Conservation (phyloP, 2,797 vertebrate species). For the Oophaga sylvatica region DNA sequence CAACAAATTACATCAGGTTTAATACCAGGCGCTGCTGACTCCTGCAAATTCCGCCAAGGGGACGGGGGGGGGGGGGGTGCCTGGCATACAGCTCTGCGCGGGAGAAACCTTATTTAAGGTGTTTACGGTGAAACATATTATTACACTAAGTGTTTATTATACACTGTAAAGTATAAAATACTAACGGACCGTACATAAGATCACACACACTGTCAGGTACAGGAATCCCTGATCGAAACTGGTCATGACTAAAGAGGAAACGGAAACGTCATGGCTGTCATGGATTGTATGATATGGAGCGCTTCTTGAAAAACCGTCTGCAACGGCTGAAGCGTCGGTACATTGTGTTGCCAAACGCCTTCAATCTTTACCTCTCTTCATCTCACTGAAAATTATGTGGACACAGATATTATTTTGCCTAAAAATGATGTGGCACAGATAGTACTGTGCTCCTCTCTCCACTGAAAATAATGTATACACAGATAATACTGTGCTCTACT, state of each 20-base stretch:
- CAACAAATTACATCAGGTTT: slow-evolving; percentile 2
- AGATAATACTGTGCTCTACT: not conserved
- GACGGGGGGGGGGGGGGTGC: not conserved
- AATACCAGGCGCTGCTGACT: not conserved
- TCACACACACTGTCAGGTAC: not conserved
- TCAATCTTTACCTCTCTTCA: not conserved
- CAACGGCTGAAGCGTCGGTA: too few relatives aligned
- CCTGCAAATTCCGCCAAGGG: not conserved
- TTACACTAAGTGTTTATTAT: not conserved
- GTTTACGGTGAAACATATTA: not conserved
- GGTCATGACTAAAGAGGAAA: too few relatives aligned
- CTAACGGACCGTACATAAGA: not conserved
- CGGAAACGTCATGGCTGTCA: too few relatives aligned
- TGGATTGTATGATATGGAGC: too few relatives aligned
- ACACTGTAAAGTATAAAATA: not conserved
- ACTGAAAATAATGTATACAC: not conserved
- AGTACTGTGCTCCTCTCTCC: not conserved
- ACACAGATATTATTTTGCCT: not conserved
- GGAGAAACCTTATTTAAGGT: not conserved
- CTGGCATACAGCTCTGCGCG: not conserved
- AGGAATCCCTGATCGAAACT: not conserved
- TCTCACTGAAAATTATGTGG: not conserved
- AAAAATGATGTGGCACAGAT: not conserved
- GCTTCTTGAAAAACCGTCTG: too few relatives aligned
- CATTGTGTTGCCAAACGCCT: too few relatives aligned